These are phyloP conservation scores for Cathartes aura DNA, from an alignment of 2,113 vertebrate genomes.

Conservation along the genomic window DNA sequence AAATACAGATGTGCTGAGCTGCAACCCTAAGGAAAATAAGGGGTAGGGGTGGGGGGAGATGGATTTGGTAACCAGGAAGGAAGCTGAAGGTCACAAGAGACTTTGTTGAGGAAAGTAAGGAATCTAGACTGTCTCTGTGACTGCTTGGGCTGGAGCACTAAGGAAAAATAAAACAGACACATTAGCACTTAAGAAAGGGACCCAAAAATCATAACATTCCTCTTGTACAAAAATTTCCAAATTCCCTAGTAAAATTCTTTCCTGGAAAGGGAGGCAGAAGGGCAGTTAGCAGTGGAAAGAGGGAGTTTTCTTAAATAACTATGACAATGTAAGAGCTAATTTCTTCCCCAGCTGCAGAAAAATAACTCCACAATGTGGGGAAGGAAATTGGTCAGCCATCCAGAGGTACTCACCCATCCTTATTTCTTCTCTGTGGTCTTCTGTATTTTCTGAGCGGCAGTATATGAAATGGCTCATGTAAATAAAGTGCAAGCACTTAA, in stretches of 20 bases:
- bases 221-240: neutral
- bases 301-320: neutral
- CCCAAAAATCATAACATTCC: neutral
- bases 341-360: neutral
- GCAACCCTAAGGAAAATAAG: neutral
- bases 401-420: neutral
- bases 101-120: neutral
- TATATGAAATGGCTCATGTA: neutral
- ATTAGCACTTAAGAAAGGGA: neutral
- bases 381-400: neutral
- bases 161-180: neutral
- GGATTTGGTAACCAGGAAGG: neutral
- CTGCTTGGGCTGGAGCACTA: neutral
- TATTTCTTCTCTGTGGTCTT: neutral
- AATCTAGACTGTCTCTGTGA: neutral
- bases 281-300: neutral
- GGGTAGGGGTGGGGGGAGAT: fast-evolving
- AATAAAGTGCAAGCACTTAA: constrained; percentile 11
- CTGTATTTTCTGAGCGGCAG: neutral
- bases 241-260: neutral
- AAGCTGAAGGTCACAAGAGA: neutral
- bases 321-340: neutral
- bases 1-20: neutral
- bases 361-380: neutral
- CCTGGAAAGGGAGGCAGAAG: neutral